These are phyloP conservation scores for Heliocidaris erythrogramma DNA, from an alignment of 35 echinoderm and acorn worm species.

Conservation along the genomic window DNA sequence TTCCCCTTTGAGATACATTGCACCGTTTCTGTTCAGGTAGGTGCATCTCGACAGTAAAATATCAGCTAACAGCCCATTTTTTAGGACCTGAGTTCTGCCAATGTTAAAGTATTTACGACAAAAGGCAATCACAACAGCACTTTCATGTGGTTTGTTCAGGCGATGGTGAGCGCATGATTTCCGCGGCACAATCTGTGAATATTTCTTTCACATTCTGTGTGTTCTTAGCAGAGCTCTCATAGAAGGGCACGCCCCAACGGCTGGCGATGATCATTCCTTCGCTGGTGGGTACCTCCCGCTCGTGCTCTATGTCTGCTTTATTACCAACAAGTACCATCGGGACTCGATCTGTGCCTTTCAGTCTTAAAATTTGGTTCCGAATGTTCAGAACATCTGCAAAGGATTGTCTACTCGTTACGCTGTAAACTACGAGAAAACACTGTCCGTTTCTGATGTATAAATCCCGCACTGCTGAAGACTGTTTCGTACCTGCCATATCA, in stretches of 20 bases:
- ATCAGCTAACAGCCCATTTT: too few relatives aligned
- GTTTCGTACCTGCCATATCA: constrained; percentile 65
- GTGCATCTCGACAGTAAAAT: too few relatives aligned
- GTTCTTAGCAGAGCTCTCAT: constrained; percentile 91
- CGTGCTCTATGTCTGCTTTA: constrained; percentile 92
- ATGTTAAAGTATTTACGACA: too few relatives aligned
- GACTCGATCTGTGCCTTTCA: constrained; percentile 86
- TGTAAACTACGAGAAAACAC: constrained; percentile 94
- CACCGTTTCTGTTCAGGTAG: too few relatives aligned
- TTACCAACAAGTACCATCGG: constrained; percentile 96
- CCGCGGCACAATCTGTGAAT: constrained; percentile 64
- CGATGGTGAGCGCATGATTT: too few relatives aligned
- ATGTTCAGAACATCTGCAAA: constrained; percentile 81
- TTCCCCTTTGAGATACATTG: too few relatives aligned
- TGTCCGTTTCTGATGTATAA: constrained; percentile 97
- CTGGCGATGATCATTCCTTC: constrained; percentile 90
- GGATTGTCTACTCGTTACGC: constrained; percentile 94
- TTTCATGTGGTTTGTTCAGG: too few relatives aligned
- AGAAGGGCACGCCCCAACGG: constrained; percentile 90
- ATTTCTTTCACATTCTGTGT: constrained; percentile 95
- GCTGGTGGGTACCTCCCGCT: constrained; percentile 83
- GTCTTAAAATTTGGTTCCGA: constrained; percentile 91
- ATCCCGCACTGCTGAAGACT: constrained; percentile 96
- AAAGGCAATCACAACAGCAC: too few relatives aligned
- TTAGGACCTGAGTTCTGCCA: too few relatives aligned